Percentiles rank a stretch among this genome's conserved stretches.
These are phyloP conservation scores for Rugalucina vietnamica DNA, from an alignment of 2,888 invertebrate species.

Conservation along the genomic window DNA sequence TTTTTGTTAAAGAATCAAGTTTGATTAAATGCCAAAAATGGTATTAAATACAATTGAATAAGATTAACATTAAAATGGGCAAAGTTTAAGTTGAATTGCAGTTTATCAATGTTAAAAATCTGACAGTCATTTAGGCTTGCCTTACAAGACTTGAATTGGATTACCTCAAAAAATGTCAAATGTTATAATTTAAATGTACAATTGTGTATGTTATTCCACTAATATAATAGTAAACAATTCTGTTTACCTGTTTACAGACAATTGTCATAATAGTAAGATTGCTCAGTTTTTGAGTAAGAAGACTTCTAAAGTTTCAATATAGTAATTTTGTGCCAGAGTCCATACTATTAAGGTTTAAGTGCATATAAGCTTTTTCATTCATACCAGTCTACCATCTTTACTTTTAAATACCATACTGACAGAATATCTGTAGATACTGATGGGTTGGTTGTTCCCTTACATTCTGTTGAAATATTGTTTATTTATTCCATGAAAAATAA, in stretches of 20 bases:
- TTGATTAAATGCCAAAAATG: neutral
- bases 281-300: neutral
- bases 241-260: no score
- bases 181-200: neutral
- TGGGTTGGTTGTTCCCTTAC: no score
- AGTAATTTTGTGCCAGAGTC: no score
- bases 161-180: neutral
- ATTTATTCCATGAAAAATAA: no score
- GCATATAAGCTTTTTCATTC: no score
- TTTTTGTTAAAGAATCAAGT: neutral
- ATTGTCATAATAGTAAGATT: neutral
- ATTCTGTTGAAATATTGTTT: no score
- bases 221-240: neutral
- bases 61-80: neutral
- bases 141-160: slow-evolving; percentile 7
- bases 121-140: neutral
- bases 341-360: no score
- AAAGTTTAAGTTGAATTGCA: neutral
- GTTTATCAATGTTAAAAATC: neutral
- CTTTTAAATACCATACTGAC: no score
- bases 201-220: no score
- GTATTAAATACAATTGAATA: neutral
- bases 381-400: no score
- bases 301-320: neutral
- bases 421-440: no score